Evolutionary conservation across 2,797 vertebrate genomes (phyloP).

Genomic region (Macropodus opercularis): DNA sequence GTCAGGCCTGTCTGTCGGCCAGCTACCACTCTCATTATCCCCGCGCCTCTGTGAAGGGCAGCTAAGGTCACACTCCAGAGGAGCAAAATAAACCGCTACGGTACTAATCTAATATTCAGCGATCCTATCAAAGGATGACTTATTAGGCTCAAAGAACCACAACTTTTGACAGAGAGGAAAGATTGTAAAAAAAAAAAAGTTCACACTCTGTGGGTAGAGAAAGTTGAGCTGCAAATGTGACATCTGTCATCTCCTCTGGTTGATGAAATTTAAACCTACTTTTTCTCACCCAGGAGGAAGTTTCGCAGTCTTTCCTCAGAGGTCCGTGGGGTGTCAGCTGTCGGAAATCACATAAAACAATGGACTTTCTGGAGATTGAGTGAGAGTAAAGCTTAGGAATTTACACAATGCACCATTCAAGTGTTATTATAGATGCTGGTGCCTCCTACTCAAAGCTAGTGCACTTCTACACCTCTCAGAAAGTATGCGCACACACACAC

Average conservation of each 20-base stretch:
- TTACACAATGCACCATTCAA: constrained; percentile 65
- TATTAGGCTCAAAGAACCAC: constrained; percentile 47
- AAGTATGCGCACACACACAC: constrained; percentile 46
- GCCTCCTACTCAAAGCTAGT: constrained; percentile 72
- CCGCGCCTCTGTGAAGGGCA: constrained; percentile 66
- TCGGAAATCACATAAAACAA: constrained; percentile 38
- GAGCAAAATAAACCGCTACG: constrained; percentile 68
- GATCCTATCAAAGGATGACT: constrained; percentile 63
- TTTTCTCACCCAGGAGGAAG: constrained; percentile 5
- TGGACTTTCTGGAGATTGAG: constrained; percentile 44
- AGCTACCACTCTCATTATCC: constrained; percentile 78
- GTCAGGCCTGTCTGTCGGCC: constrained; percentile 72
- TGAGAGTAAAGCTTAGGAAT: constrained; percentile 46
- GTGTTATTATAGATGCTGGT: constrained; percentile 66
- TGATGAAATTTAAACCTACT: constrained; percentile 26
- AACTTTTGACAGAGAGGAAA: constrained; percentile 47
- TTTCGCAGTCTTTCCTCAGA: constrained; percentile 19
- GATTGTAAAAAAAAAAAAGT: constrained; percentile 39
- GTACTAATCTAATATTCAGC: constrained; percentile 70
- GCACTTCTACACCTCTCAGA: constrained; percentile 62
- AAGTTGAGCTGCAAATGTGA: constrained; percentile 35
- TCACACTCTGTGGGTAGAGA: constrained; percentile 30
- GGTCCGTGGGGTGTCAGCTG: constrained; percentile 22
- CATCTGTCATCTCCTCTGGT: constrained; percentile 30
- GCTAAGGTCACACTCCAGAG: constrained; percentile 75